Conservation (phyloP, 1,140 invertebrate species). For the Bombus confusus region DNA sequence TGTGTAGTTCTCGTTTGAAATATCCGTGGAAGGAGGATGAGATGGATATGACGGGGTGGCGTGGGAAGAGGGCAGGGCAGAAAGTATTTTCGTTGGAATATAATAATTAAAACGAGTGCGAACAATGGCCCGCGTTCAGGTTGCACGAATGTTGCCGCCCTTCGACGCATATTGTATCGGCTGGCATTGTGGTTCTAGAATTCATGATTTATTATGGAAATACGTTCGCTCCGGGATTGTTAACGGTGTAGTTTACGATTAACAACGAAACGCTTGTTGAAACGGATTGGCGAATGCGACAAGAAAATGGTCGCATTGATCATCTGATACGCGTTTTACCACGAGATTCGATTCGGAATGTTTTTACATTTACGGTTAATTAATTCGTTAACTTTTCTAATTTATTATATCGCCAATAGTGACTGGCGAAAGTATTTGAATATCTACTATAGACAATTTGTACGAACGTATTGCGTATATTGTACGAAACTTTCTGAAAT, state of each 20-base stretch:
- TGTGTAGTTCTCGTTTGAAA: slow-evolving; percentile 12
- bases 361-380: neutral
- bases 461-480: neutral
- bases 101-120: slow-evolving; percentile 39
- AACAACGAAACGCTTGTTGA: slow-evolving; percentile 26
- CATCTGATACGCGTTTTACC: neutral
- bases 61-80: neutral
- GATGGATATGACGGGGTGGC: neutral
- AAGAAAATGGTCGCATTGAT: slow-evolving; percentile 1
- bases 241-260: slow-evolving; percentile 14
- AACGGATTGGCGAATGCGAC: neutral
- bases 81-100: slow-evolving; percentile 40
- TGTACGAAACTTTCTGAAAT: neutral
- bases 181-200: slow-evolving; percentile 27
- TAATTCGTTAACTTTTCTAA: neutral
- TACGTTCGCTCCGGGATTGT: slow-evolving; percentile 6
- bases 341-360: neutral
- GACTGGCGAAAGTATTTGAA: neutral
- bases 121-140: slow-evolving; percentile 1
- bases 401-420: neutral
- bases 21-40: neutral
- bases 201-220: slow-evolving; percentile 35
- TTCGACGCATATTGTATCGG: slow-evolving; percentile 38
- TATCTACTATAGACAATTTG: neutral
- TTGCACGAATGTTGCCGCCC: slow-evolving; percentile 23